These are phyloP conservation scores for Drosophila kambysellisi DNA, from an alignment of 2,888 invertebrate species.

Conservation along the genomic window DNA sequence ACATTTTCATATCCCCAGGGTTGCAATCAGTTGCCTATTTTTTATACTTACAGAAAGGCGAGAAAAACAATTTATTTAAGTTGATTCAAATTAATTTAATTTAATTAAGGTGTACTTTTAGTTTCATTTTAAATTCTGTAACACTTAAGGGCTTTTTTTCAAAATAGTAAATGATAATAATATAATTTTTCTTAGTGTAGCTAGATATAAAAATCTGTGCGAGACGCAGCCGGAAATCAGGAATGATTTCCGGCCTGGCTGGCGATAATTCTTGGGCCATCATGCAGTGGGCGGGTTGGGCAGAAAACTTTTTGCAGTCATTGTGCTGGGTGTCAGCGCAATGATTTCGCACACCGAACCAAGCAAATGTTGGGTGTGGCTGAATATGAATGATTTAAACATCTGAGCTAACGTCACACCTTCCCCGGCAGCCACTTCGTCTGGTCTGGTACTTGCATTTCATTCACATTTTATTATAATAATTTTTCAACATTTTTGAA, in stretches of 20 bases:
- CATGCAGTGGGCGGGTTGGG: slow-evolving; percentile 31
- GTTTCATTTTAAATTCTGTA: not conserved
- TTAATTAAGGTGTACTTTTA: not conserved
- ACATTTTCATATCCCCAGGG: too few species aligned
- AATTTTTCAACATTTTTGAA: slow-evolving; percentile 67
- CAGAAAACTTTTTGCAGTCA: slow-evolving; percentile 66
- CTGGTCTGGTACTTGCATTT: slow-evolving; percentile 31
- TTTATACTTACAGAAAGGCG: too few species aligned
- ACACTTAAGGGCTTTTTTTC: too few species aligned
- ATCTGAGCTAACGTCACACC: slow-evolving; percentile 28
- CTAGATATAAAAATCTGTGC: slow-evolving; percentile 52
- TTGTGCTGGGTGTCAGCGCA: slow-evolving; percentile 64
- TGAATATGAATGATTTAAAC: slow-evolving; percentile 68
- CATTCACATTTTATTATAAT: slow-evolving; percentile 49
- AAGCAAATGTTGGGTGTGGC: slow-evolving; percentile 26
- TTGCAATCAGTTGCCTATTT: too few species aligned
- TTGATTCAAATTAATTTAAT: not conserved
- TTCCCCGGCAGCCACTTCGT: not conserved
- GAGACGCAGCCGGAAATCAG: slow-evolving; percentile 49
- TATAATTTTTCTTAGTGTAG: not conserved
- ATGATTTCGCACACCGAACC: slow-evolving; percentile 43
- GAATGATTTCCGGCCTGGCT: slow-evolving; percentile 63
- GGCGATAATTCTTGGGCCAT: slow-evolving; percentile 66
- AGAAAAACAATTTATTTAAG: too few species aligned
- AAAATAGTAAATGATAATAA: not conserved